Evolutionary conservation across 2,888 invertebrate genomes (phyloP).

Genomic region (Junonia oenone): DNA sequence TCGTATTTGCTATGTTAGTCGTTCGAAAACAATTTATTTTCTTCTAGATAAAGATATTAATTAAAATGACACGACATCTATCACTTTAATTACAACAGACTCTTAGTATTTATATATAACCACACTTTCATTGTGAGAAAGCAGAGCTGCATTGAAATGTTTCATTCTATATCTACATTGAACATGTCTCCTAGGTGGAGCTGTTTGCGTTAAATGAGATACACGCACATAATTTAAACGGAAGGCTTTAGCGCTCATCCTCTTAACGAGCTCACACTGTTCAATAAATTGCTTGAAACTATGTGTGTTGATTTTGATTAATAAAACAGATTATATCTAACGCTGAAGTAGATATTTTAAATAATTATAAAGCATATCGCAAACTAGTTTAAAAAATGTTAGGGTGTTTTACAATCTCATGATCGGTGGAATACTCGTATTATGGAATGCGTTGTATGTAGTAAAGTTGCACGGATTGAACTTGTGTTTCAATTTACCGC

Average conservation of each 20-base stretch:
- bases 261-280: slow-evolving; percentile 59
- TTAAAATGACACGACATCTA: too few relatives aligned
- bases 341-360: slow-evolving; percentile 23
- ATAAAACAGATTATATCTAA: slow-evolving; percentile 55
- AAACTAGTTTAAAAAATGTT: background rate
- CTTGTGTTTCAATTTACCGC: slow-evolving; percentile 42
- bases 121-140: slow-evolving; percentile 6
- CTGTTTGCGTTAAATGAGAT: slow-evolving; percentile 45
- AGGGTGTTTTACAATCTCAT: background rate
- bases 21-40: background rate
- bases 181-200: slow-evolving; percentile 7
- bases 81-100: too few relatives aligned
- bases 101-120: too few relatives aligned
- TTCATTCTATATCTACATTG: background rate
- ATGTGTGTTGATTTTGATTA: slow-evolving; percentile 54
- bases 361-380: background rate
- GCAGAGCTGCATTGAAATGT: background rate
- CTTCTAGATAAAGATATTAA: background rate
- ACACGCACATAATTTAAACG: slow-evolving; percentile 54
- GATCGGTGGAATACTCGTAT: background rate
- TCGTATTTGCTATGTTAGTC: slow-evolving; percentile 45
- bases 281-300: slow-evolving; percentile 63
- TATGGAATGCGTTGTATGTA: slow-evolving; percentile 8
- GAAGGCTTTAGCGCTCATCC: slow-evolving; percentile 60
- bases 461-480: slow-evolving; percentile 31